Conservation (phyloP, 2,113 vertebrate genomes). For the Cyphomyrus plagiostoma region DNA sequence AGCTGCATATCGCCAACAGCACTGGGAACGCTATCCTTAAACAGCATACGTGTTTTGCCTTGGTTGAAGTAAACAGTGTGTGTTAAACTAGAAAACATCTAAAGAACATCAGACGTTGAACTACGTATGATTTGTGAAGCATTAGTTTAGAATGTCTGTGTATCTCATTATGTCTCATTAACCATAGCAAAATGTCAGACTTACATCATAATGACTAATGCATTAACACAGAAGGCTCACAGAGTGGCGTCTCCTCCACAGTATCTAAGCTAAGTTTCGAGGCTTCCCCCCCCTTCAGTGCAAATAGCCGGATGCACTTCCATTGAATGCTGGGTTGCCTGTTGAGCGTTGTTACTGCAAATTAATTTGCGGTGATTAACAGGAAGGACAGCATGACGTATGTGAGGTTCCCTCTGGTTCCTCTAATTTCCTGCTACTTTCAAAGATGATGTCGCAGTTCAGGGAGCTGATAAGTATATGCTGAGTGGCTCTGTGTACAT, state of each 20-base stretch:
- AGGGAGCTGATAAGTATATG: neutral
- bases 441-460: neutral
- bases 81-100: neutral
- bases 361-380: slow-evolving; percentile 5
- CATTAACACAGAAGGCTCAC: neutral
- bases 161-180: neutral
- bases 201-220: neutral
- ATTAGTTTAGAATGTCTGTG: neutral
- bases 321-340: neutral
- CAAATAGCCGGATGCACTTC: neutral
- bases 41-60: neutral
- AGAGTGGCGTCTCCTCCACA: neutral
- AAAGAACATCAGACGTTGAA: neutral
- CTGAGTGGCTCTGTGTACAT: neutral
- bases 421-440: neutral
- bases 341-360: neutral
- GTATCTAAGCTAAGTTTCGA: neutral
- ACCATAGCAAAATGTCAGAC: neutral
- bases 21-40: neutral
- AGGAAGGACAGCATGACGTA: slow-evolving; percentile 5
- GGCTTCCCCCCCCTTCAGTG: neutral
- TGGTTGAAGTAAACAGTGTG: neutral
- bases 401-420: neutral
- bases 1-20: neutral
- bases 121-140: neutral